Conservation (phyloP, 2,888 invertebrate genomes). For the Mythimna loreyi region DNA sequence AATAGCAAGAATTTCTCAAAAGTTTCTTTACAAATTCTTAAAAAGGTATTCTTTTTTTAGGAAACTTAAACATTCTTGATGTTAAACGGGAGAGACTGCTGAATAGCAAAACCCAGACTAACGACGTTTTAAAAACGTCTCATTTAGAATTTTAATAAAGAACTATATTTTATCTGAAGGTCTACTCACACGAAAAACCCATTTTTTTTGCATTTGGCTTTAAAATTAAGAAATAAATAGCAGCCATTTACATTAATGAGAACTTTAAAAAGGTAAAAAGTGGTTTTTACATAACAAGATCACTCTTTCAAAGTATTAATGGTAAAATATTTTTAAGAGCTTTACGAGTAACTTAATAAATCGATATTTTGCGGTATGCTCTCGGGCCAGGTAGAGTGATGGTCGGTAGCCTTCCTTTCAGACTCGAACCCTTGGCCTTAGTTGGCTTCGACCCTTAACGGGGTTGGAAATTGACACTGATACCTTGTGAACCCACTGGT, state of each 20-base stretch:
- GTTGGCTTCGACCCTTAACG: too few relatives aligned
- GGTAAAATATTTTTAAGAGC: neutral
- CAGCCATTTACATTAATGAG: neutral
- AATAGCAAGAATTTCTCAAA: slow-evolving; percentile 22
- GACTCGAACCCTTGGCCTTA: too few relatives aligned
- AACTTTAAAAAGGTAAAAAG: neutral
- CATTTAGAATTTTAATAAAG: slow-evolving; percentile 45
- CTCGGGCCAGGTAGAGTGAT: neutral
- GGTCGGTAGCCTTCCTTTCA: too few relatives aligned
- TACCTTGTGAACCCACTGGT: too few relatives aligned
- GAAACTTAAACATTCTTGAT: slow-evolving; percentile 47
- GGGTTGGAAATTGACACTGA: too few relatives aligned
- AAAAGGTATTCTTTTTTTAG: slow-evolving; percentile 41
- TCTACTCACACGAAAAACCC: neutral
- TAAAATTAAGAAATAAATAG: slow-evolving; percentile 1
- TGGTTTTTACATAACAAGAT: too few relatives aligned
- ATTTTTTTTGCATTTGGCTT: neutral
- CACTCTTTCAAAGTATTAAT: neutral
- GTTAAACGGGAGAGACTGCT: slow-evolving; percentile 26
- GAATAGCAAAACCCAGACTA: slow-evolving; percentile 21
- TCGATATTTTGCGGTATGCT: too few relatives aligned
- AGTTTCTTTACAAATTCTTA: slow-evolving; percentile 25
- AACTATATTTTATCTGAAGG: slow-evolving; percentile 20
- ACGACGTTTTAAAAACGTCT: slow-evolving; percentile 49
- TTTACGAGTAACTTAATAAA: neutral